Evolutionary conservation across 2,797 vertebrate species (phyloP).

Genomic region (Nannoperca obscura): DNA sequence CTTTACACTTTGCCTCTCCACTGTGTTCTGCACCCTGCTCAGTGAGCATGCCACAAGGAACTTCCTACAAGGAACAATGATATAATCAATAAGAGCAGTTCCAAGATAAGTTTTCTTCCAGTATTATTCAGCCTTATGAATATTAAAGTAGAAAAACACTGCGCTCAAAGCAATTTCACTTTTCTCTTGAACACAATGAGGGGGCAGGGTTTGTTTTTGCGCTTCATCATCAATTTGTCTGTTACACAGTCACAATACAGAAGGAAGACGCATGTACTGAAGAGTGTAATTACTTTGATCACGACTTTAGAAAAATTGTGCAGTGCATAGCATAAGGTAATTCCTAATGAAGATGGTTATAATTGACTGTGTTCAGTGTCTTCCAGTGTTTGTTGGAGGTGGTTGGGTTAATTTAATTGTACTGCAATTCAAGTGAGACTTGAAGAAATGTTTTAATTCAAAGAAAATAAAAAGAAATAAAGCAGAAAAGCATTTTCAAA

Average conservation of each 20-base stretch:
- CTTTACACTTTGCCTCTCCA: constrained; percentile 8
- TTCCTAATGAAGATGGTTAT: constrained; percentile 38
- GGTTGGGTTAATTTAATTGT: neutral
- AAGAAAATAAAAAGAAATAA: neutral
- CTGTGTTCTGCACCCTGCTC: neutral
- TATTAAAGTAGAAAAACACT: constrained; percentile 7
- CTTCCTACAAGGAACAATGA: neutral
- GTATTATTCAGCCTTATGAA: neutral
- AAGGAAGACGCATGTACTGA: constrained; percentile 12
- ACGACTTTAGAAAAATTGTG: constrained; percentile 32
- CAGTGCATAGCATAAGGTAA: constrained; percentile 30
- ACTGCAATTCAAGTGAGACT: neutral
- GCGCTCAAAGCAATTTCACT: constrained; percentile 17
- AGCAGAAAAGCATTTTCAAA: neutral
- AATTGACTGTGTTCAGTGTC: constrained; percentile 28
- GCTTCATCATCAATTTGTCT: constrained; percentile 39
- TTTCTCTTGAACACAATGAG: constrained; percentile 27
- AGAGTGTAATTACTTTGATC: constrained; percentile 56
- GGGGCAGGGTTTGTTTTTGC: constrained; percentile 30
- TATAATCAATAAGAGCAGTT: neutral
- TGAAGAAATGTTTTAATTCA: constrained; percentile 5
- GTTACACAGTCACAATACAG: constrained; percentile 26
- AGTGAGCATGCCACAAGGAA: neutral
- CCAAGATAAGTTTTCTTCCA: neutral
- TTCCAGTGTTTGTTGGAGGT: constrained; percentile 10